Evolutionary conservation across 2,113 vertebrate species (phyloP).

Genomic region (Malaclemys terrapin): DNA sequence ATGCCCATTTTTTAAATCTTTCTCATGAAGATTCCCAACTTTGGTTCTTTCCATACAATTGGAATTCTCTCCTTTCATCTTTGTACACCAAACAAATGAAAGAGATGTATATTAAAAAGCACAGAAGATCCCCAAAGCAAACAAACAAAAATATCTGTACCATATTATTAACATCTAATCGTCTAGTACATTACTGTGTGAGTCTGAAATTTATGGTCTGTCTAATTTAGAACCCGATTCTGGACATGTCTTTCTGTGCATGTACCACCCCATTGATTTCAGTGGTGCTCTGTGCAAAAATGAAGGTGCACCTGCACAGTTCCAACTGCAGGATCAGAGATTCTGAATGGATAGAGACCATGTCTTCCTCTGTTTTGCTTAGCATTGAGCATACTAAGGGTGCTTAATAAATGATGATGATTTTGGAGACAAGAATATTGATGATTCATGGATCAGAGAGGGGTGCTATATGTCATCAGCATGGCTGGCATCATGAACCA

Average conservation of each 20-base stretch:
- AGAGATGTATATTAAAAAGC: slow-evolving; percentile 16
- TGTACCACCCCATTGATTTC: slow-evolving; percentile 51
- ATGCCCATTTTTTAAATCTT: background rate
- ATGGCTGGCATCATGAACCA: slow-evolving; percentile 52
- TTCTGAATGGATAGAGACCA: slow-evolving; percentile 58
- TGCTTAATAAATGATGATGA: slow-evolving; percentile 68
- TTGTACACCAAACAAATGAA: background rate
- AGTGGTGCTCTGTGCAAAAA: slow-evolving; percentile 22
- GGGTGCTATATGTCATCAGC: slow-evolving; percentile 67
- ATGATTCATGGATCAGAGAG: slow-evolving; percentile 72
- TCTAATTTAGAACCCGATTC: slow-evolving; percentile 44
- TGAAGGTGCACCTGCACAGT: slow-evolving; percentile 56
- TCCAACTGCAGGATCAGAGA: slow-evolving; percentile 57
- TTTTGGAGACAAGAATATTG: slow-evolving; percentile 67
- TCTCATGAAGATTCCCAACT: background rate
- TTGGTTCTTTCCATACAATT: background rate
- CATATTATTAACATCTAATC: background rate
- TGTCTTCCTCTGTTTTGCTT: slow-evolving; percentile 70
- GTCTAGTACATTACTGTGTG: slow-evolving; percentile 49
- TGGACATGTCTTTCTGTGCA: background rate
- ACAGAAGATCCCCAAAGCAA: slow-evolving; percentile 27
- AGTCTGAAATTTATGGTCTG: background rate
- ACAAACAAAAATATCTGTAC: slow-evolving; percentile 4
- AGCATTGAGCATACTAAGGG: slow-evolving; percentile 55
- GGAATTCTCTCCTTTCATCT: slow-evolving; percentile 15